These are phyloP conservation scores for Eremobia ochroleuca DNA, from an alignment of 2,888 invertebrate species.

Conservation along the genomic window DNA sequence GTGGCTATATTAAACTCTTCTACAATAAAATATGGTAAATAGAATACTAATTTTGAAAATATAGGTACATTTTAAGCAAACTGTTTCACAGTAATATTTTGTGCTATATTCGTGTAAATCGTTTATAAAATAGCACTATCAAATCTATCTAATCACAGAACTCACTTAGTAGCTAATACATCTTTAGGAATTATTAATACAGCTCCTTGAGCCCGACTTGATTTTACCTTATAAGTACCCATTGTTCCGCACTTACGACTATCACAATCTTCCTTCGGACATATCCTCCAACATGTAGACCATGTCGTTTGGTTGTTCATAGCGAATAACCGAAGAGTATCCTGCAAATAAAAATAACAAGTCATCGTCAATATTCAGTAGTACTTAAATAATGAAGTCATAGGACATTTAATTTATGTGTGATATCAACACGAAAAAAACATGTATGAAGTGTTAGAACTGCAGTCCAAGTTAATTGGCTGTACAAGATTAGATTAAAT, in stretches of 20 bases:
- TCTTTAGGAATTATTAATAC: constrained; percentile 42
- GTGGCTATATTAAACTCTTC: constrained; percentile 2
- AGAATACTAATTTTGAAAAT: constrained; percentile 21
- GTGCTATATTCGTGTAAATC: constrained; percentile 24
- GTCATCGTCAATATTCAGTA: constrained; percentile 15
- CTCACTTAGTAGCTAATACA: constrained; percentile 46
- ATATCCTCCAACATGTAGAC: constrained; percentile 92
- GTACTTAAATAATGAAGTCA: background rate
- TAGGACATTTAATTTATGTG: background rate
- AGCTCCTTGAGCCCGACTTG: constrained; percentile 36
- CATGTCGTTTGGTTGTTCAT: constrained; percentile 93
- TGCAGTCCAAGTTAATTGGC: constrained; percentile 53
- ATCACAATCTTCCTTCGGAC: constrained; percentile 75
- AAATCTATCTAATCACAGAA: constrained; percentile 61
- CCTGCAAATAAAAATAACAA: constrained; percentile 74
- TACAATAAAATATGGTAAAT: constrained; percentile 5
- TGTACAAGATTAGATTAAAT: constrained; percentile 28
- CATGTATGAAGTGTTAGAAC: constrained; percentile 21
- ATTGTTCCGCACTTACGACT: constrained; percentile 5
- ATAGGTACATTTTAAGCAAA: constrained; percentile 16
- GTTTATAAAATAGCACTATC: constrained; percentile 38
- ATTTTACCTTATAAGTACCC: constrained; percentile 26
- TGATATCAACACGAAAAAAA: constrained; percentile 9
- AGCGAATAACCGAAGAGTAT: constrained; percentile 88
- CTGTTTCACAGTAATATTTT: constrained; percentile 52